Conservation (phyloP, 1,140 invertebrate species). For the Trichomalopsis sarcophagae region DNA sequence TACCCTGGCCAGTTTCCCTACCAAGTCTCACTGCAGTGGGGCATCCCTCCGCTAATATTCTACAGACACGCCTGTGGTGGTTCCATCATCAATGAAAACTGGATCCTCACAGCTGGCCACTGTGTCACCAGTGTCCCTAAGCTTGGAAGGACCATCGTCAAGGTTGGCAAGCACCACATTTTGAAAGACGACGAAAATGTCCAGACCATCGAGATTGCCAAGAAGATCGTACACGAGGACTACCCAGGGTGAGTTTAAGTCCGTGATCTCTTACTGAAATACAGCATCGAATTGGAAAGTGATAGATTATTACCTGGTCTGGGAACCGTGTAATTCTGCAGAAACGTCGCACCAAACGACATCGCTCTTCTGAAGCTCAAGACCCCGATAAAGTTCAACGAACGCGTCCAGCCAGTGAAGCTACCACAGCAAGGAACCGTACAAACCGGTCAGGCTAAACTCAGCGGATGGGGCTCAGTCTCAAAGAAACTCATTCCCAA, state of each 20-base stretch:
- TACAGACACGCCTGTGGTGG: constrained; percentile 24
- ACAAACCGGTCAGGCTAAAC: constrained; percentile 47
- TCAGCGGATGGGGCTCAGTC: constrained; percentile 76
- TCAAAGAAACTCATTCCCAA: constrained; percentile 45
- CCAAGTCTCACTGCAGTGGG: constrained; percentile 65
- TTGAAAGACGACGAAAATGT: constrained; percentile 63
- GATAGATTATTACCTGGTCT: not conserved
- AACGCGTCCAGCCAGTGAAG: constrained; percentile 73
- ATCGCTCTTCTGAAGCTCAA: constrained; percentile 79
- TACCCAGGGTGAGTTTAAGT: constrained; percentile 70
- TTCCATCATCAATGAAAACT: constrained; percentile 19
- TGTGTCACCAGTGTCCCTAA: not conserved
- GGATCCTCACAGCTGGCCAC: constrained; percentile 19
- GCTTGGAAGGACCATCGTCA: constrained; percentile 52
- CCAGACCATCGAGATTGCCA: constrained; percentile 69
- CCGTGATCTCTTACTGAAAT: not conserved
- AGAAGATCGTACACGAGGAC: constrained; percentile 71
- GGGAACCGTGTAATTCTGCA: constrained; percentile 52
- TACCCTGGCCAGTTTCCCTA: constrained; percentile 66
- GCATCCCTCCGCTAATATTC: not conserved
- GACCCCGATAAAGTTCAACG: constrained; percentile 74
- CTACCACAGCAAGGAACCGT: constrained; percentile 68
- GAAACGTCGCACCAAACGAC: constrained; percentile 77
- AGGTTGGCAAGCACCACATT: constrained; percentile 63
- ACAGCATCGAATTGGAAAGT: not conserved